phyloP scores from a whole-genome alignment of 2,113 vertebrate species.

The Poicephalus gulielmi region DNA sequence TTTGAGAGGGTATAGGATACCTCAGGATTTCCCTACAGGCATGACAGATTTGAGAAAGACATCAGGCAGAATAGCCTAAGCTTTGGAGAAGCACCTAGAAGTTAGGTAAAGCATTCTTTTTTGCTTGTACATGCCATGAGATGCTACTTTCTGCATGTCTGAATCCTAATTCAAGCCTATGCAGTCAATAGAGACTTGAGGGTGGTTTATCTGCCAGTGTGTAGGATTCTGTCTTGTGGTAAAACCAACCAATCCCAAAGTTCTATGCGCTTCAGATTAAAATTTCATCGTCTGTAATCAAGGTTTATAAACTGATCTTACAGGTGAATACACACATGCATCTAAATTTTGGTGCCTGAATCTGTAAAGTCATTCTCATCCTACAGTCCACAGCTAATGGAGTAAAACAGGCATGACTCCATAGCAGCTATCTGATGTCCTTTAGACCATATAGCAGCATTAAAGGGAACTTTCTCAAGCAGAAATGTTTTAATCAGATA shows the following conservation, averaged over 20 bases:
- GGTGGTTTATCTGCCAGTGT: rapidly evolving
- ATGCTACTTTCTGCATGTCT: not conserved
- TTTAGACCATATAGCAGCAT: not conserved
- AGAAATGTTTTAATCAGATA: not conserved
- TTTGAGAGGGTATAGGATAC: not conserved
- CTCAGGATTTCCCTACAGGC: not conserved
- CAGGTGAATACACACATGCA: not conserved
- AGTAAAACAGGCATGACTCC: not conserved
- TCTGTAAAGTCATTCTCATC: not conserved
- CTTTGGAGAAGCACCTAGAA: not conserved
- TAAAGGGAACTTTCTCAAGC: not conserved
- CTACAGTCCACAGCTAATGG: not conserved
- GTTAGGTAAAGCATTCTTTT: not conserved
- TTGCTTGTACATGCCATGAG: not conserved
- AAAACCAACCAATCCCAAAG: not conserved
- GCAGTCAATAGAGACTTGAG: not conserved
- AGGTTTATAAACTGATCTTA: not conserved
- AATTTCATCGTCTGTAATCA: not conserved
- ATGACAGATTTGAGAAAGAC: not conserved
- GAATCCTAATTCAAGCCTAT: not conserved
- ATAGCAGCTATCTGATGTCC: not conserved
- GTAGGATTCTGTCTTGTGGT: not conserved
- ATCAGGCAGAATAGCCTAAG: not conserved
- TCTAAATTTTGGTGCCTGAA: not conserved
- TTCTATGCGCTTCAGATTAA: not conserved